Conservation (phyloP, 2,797 vertebrate genomes). For the Centropyge bicolor region DNA sequence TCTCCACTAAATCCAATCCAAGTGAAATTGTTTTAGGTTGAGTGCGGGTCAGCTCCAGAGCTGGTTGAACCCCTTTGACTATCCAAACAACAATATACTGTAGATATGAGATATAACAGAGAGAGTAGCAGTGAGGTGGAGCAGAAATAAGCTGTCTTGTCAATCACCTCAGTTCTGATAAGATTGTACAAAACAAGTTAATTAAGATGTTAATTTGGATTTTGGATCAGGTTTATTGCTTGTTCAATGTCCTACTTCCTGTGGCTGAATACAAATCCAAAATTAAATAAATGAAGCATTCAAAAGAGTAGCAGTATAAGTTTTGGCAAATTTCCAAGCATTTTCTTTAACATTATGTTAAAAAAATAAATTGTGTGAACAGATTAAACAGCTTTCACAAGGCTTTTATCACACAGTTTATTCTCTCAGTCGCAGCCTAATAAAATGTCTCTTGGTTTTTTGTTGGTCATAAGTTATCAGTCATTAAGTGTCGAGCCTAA, state of each 20-base stretch:
- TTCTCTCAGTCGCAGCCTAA: neutral
- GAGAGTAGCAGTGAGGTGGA: neutral
- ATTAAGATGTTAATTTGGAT: too few relatives aligned
- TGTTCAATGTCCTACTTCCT: neutral
- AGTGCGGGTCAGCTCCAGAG: conserved; percentile 25
- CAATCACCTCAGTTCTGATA: neutral
- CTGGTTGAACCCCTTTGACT: neutral
- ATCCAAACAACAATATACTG: neutral
- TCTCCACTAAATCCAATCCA: conserved; percentile 37
- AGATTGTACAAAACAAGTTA: neutral
- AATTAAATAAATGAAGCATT: neutral
- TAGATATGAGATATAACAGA: neutral
- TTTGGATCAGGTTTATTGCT: too few relatives aligned
- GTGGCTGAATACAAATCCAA: neutral
- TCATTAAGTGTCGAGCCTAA: neutral
- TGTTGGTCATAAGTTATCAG: neutral
- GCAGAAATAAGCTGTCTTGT: neutral
- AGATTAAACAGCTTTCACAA: neutral
- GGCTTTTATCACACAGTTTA: neutral
- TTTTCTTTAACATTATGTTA: neutral
- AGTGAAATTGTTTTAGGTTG: conserved; percentile 26
- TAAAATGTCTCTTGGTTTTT: neutral
- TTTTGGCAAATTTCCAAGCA: neutral
- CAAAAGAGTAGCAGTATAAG: neutral
- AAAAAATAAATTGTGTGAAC: neutral